Percentiles rank a stretch among this genome's conserved stretches.
Evolutionary conservation across 1,140 invertebrate species (phyloP).

Genomic region (Pseudomyrmex flavicornis): DNA sequence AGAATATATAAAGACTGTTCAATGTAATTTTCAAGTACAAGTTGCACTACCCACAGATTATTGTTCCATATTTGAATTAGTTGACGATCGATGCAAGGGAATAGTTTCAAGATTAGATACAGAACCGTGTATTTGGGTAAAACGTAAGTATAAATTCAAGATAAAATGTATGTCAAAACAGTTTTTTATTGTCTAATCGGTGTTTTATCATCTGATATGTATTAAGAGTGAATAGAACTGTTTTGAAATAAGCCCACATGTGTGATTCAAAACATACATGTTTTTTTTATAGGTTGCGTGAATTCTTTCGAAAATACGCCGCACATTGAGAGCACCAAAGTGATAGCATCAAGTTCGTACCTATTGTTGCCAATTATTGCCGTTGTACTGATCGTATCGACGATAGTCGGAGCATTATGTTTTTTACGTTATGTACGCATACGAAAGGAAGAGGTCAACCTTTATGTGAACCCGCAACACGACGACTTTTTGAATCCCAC

Average conservation of each 20-base stretch:
- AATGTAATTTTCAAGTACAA: conserved; percentile 21
- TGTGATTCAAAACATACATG: background rate
- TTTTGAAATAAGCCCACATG: background rate
- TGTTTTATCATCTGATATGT: background rate
- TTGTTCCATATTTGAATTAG: background rate
- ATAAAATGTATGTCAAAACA: background rate
- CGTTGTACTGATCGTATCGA: conserved; percentile 2
- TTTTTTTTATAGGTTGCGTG: background rate
- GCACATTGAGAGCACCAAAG: background rate
- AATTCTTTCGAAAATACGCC: background rate
- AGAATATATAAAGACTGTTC: background rate
- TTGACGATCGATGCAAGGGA: conserved; percentile 14
- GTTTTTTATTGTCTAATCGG: background rate
- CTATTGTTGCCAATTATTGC: conserved; percentile 16
- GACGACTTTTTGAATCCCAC: background rate
- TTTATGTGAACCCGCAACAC: conserved; percentile 3
- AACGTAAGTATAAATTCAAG: conserved; percentile 21
- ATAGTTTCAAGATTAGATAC: too few relatives aligned
- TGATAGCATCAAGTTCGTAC: background rate
- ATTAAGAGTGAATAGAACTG: background rate
- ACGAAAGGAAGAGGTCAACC: background rate
- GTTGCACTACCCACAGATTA: background rate
- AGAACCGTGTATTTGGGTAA: background rate
- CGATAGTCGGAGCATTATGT: conserved; percentile 31
- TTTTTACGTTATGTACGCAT: conserved; percentile 10